Evolutionary conservation across 2,113 vertebrate genomes (phyloP).

Genomic region (Zeus faber): DNA sequence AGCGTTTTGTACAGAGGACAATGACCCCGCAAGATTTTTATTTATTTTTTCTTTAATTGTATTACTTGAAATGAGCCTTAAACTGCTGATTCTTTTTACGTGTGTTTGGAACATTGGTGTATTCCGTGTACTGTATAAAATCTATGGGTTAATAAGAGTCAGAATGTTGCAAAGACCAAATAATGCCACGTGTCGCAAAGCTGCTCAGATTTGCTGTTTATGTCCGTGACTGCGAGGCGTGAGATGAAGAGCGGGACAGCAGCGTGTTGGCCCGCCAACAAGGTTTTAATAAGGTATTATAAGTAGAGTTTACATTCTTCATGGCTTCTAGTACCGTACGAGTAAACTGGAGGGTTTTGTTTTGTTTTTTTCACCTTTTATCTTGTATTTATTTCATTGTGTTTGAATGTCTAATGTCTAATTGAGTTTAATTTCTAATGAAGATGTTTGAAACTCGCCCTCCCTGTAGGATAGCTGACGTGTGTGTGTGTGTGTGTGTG

Average conservation of each 20-base stretch:
- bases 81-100: slow-evolving; percentile 6
- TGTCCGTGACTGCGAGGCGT: slow-evolving; percentile 25
- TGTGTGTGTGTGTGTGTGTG: slow-evolving; percentile 9
- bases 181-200: slow-evolving; percentile 40
- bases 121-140: slow-evolving; percentile 21
- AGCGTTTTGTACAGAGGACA: slow-evolving; percentile 38
- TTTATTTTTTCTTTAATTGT: slow-evolving; percentile 24
- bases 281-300: background rate
- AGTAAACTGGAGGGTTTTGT: background rate
- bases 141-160: slow-evolving; percentile 17
- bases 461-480: too few relatives aligned
- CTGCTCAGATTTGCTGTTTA: slow-evolving; percentile 26
- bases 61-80: slow-evolving; percentile 54
- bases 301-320: background rate
- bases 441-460: too few relatives aligned
- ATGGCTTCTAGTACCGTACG: background rate
- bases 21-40: slow-evolving; percentile 4
- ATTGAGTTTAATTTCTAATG: too few relatives aligned
- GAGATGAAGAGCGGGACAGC: background rate
- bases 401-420: slow-evolving; percentile 3
- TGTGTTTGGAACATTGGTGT: slow-evolving; percentile 22
- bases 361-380: too few relatives aligned
- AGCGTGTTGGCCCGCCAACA: background rate
- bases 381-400: too few relatives aligned
- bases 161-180: slow-evolving; percentile 61